Evolutionary conservation across 2,797 vertebrate genomes (phyloP), one percentile per base, ranked within the genome.

Genomic region (Megaceryle alcyon): DNA sequence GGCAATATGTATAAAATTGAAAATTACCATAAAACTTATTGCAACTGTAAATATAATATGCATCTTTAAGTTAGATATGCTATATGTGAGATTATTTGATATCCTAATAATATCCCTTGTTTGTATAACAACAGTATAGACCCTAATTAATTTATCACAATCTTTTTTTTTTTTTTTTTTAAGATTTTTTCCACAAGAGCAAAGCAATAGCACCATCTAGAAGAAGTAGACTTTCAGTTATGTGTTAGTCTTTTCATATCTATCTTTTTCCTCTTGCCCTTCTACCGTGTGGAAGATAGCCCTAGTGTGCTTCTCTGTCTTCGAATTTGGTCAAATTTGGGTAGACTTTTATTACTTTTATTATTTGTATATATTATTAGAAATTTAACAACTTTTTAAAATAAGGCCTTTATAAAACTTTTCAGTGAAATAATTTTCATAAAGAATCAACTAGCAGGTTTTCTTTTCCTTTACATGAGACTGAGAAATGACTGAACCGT

Each of bases 131-230:
- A 31, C 6, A n/a, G 2, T n/a, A 35, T 39, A 68, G 10, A 71
- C 10, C 8, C 9, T 65, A 84, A 84, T 94, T 82, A 70, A 85
- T 56, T 84, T 82, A 68, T 72, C 29, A 61, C 17, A 78, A 39
- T 51, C 17, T 23, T 6, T 7, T 64, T 90, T 85, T 60, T 64
- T 90, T 85, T 60, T 54, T 60, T 60, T 28, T 11, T 71, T 5
- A 46, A 2, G 2, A 4, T 76, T 93, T 82, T 88, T 60, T 29
- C 18, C 23, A 68, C 41, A 86, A 85, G 44, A 75, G 6, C 70
- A 10, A 94, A 96, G 90, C 93, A 97, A 95, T 75, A 96, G 93
- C 95, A 96, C 95, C 93, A 95, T 92, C 94, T 96, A 96, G 89
- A 96, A 97, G 94, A 92, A 92, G 11, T 35, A 79, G 44, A 63